A percentile compares a stretch with the other conserved stretches of the same genome.
Conservation (phyloP, 2,888 invertebrate species). For the Nowickia ferox region DNA sequence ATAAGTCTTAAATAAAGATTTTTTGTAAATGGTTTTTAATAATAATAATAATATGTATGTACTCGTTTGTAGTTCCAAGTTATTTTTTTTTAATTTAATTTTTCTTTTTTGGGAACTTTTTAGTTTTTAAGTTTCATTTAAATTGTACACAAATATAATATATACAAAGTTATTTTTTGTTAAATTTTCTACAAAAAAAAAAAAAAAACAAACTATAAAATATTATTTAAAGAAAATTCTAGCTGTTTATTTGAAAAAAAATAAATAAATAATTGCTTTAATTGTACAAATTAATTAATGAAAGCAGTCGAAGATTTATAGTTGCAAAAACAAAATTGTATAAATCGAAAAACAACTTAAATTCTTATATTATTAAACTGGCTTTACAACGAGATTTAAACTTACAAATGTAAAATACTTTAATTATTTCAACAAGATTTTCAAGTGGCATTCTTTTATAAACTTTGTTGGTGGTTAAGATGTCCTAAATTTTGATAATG, state of each 20-base stretch:
- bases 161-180: constrained; percentile 69
- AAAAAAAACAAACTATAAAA: constrained; percentile 67
- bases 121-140: constrained; percentile 52
- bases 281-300: constrained; percentile 77
- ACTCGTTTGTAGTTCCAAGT: constrained; percentile 33
- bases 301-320: constrained; percentile 65
- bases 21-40: constrained; percentile 64
- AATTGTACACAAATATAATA: constrained; percentile 65
- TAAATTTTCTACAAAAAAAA: constrained; percentile 56
- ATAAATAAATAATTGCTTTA: constrained; percentile 73
- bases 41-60: neutral
- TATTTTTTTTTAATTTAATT: constrained; percentile 45
- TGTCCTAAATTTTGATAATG: no score
- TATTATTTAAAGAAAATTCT: constrained; percentile 72
- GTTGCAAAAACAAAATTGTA: constrained; percentile 70
- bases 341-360: constrained; percentile 40
- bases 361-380: constrained; percentile 27
- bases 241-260: constrained; percentile 70
- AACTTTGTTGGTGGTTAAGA: no score
- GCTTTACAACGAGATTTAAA: neutral
- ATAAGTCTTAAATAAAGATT: constrained; percentile 24
- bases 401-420: no score
- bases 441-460: no score
- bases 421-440: no score
- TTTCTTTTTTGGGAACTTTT: constrained; percentile 55